These are phyloP conservation scores for Carabus problematicus DNA, from an alignment of 2,888 invertebrate genomes.

Conservation along the genomic window DNA sequence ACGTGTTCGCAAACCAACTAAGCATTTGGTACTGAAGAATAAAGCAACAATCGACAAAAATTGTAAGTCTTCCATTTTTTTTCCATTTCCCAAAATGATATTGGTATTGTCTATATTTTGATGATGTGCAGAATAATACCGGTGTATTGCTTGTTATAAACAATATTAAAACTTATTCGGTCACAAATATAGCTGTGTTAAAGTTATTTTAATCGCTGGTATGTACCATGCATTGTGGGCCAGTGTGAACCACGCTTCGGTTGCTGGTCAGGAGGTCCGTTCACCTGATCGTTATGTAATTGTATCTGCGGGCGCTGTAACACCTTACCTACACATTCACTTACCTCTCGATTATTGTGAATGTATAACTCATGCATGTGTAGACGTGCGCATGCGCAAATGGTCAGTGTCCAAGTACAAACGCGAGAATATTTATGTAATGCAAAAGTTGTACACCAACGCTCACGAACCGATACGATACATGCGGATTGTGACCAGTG, in stretches of 20 bases:
- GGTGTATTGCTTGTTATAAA: no score
- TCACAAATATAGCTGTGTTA: background rate
- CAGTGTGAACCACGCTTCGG: background rate
- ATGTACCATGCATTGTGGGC: background rate
- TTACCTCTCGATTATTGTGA: background rate
- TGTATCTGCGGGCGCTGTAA: background rate
- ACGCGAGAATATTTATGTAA: constrained; percentile 5
- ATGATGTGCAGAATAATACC: no score
- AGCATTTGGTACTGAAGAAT: constrained; percentile 64
- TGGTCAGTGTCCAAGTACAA: background rate
- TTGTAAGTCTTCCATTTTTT: constrained; percentile 62
- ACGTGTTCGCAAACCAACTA: constrained; percentile 67
- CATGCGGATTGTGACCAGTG: no score
- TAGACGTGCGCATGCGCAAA: background rate
- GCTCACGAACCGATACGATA: no score
- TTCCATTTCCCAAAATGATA: background rate
- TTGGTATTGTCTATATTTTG: background rate
- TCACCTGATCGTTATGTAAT: constrained; percentile 15
- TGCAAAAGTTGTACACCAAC: background rate
- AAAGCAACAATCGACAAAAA: constrained; percentile 68
- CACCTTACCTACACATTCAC: constrained; percentile 8
- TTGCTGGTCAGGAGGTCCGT: background rate
- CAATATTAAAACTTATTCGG: background rate
- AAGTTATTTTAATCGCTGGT: background rate
- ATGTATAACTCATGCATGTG: background rate